phyloP scores from a whole-genome alignment of 2,797 vertebrate genomes.

The Mus minutoides region DNA sequence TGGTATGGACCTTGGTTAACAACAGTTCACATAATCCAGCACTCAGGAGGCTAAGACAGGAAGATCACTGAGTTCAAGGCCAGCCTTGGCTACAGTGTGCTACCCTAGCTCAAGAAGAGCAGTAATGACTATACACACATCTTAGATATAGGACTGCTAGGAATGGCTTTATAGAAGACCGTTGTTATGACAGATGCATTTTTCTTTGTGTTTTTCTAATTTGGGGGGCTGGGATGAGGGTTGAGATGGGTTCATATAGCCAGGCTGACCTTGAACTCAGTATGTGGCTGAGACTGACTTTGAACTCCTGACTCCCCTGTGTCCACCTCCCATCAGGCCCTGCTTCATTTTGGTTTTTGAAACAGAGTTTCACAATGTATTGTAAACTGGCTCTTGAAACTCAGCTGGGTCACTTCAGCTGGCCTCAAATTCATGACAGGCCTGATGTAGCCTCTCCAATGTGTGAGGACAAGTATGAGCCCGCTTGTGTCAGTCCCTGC shows the following conservation, averaged over 20 bases:
- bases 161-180: background rate
- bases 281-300: background rate
- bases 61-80: background rate
- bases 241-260: background rate
- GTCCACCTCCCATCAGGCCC: background rate
- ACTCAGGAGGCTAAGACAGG: background rate
- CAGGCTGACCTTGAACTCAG: background rate
- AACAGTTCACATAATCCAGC: background rate
- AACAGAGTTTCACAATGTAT: background rate
- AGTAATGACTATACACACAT: too few species aligned
- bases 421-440: too few species aligned
- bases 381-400: background rate
- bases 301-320: background rate
- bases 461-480: background rate
- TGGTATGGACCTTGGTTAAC: background rate
- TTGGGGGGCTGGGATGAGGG: background rate
- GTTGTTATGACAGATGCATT: background rate
- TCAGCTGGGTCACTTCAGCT: background rate
- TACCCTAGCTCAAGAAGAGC: background rate
- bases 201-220: background rate
- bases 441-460: background rate
- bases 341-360: background rate
- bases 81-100: background rate
- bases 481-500: background rate
- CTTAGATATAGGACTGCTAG: background rate